Base-by-base conservation (phyloP, 2,797 vertebrate genomes). In the Chelon auratus region DNA sequence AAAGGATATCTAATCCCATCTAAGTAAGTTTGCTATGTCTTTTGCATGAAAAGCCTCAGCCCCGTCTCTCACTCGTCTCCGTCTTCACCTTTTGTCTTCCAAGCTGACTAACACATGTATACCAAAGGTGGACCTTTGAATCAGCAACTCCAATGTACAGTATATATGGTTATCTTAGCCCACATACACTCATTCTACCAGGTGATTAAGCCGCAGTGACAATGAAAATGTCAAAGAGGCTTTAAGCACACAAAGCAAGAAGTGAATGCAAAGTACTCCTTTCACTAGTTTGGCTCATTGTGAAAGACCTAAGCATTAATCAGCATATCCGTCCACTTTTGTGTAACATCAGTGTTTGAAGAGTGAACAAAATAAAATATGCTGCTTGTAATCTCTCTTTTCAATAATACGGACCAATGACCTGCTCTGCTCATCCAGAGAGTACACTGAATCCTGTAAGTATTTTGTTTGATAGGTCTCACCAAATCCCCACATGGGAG, bases 401-500 rank as follows among this genome's bases (percentile, higher is more conserved):
- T 91, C 80, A 91, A 24, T 80, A 75, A 89, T 72, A 15, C 60
- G 60, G 79, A 87, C 74, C 74, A 80, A 83, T 80, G 82, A 81
- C 82, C 79, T 42, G 42, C 51, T 66, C 65, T 67, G 72, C 58
- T 85, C 68, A 68, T 67, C 63, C 53, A 18, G 61, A 85, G 70
- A 72, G 59, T 63, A 81, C 80, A 74, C 57, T 0, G 61, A 83
- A 88, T 92, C 84, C 88, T 86, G 86, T 86, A 90, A 93, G 89
- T 69, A 91, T 89, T 90, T 91, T 86, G 88, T 91, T 91, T 89
- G 86, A 90, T 87, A 79, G 82, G 83, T 84, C 87, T 81, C 85
- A 91, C 87, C 85, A 92, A 93, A 93, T 93, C 92, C 90, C 85
- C 78, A 88, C 72, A 81, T 85, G 78, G 89, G 80, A 90, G 66